Base-by-base conservation (phyloP, 2,113 vertebrate genomes). In the Neolamprologus ventralis region DNA sequence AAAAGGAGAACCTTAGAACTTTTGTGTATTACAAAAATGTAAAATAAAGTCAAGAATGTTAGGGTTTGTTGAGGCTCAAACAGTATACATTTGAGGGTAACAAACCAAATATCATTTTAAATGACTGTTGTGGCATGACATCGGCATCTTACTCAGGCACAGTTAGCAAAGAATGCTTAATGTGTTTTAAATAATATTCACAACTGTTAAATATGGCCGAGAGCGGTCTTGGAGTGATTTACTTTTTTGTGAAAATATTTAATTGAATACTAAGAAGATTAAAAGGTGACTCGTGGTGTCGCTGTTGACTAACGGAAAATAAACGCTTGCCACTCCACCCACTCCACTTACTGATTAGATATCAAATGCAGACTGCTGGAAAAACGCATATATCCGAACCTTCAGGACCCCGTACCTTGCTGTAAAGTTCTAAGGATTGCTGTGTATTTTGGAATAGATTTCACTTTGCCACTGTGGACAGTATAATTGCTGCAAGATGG, bases 221-320 rank as follows among this genome's bases (percentile, higher is more conserved):
- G 17, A 37, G 10, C 0, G 19, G 10, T 37, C 96, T 4, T 97
- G 17, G 19, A 54, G 96, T 96, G 31, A 93, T 93, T 40, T 21
- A 71, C 2, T 23, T 21, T 68, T 42, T 42, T 42, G 35, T 71
- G n/a, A 40, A 71, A 23, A 21, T 13, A 37, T 37, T 65, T 37
- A n/a, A 40, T 71, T 71, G 5, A 12, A 40, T 6, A 68, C 7
- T 9, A 40, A 14, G 35, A 0, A 16, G 3, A 16, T 10, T 73
- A 17, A 75, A 28, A 28, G 9, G 6, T 75, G 40, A 28, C 71
- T 49, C 42, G 10, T 3, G 42, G 51, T 84, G 82, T 57, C 65
- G 51, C 82, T 75, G 51, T 84, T 73, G 49, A 19, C 65, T 73
- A 17, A 75, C 11, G 37, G 51, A 55, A 55, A 84, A 42, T 65